Evolutionary conservation across 1,140 invertebrate species (phyloP).

Genomic region (Euwallacea similis): DNA sequence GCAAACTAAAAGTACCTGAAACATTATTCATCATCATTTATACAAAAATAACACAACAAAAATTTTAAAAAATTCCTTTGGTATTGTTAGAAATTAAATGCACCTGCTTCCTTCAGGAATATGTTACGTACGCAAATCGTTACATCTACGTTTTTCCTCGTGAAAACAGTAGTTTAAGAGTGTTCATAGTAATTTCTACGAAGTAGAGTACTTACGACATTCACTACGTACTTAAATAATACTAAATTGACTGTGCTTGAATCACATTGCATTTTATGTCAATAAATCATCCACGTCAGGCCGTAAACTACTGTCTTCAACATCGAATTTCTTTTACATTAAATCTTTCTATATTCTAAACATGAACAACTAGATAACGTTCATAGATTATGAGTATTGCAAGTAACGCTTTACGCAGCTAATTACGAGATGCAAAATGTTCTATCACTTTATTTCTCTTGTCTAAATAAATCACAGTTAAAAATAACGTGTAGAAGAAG

Average conservation of each 20-base stretch:
- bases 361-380: conserved; percentile 26
- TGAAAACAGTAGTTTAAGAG: background rate
- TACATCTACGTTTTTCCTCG: background rate
- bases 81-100: conserved; percentile 27
- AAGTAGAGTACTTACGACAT: conserved; percentile 2
- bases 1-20: too few relatives aligned
- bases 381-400: conserved; percentile 38
- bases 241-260: conserved; percentile 23
- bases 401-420: conserved; percentile 21
- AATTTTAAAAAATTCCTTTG: conserved; percentile 17
- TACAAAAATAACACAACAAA: background rate
- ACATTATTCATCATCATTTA: conserved; percentile 2
- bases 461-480: conserved; percentile 34
- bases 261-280: conserved; percentile 14
- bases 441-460: conserved; percentile 28
- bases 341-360: conserved; percentile 22
- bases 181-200: background rate
- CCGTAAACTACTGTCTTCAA: conserved; percentile 16
- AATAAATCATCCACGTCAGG: too few relatives aligned
- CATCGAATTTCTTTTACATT: conserved; percentile 1
- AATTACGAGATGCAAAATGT: conserved; percentile 33
- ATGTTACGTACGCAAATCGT: too few relatives aligned
- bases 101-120: conserved; percentile 4
- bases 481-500: background rate
- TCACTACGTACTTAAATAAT: conserved; percentile 12